Base-by-base conservation (phyloP, 2,888 invertebrate species). In the Andrena haemorrhoa region DNA sequence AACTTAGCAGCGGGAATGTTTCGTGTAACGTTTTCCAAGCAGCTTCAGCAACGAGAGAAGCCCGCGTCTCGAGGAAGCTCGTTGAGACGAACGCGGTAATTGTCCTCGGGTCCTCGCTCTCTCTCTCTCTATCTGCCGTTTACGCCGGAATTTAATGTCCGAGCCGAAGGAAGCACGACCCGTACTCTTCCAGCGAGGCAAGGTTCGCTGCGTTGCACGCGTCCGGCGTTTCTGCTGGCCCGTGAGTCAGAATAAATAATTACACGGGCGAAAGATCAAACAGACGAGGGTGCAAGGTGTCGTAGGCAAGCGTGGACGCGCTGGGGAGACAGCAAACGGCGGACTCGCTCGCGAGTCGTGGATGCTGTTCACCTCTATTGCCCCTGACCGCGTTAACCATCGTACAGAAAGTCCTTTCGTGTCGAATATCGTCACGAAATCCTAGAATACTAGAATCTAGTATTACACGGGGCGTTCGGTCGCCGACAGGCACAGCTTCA, bases 101-200 rank as follows among this genome's bases (percentile, higher is more conserved):
- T 79, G 80, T 78, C 71, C 47, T 7, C 71, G 76, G 61, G 51
- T 23, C 41, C 23, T 53, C 58, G 35, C 56, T 75, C 16, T 16
- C n/a, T 41, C 23, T 10, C 31, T 8, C 31, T 58, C 60, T 58
- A 53, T 58, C 56, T 71, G 61, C 75, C 84, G 82, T 82, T 86
- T 78, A 75, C 71, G 63, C 61, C 79, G 77, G 82, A 86, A 86
- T 82, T 82, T 82, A 78, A 79, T 70, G 82, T 69, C 77, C 84
- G 33, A 58, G 73, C 20, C 72, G 75, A 75, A 75, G 79, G 56
- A 78, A 75, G 65, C 56, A 79, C 72, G 70, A 78, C 78, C 77
- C 66, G 53, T 61, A 74, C 78, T 82, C 85, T 79, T 60, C 60
- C 56, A 64, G 49, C 72, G 20, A 8, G 56, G 8, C 31, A 16